Evolutionary conservation across 2,113 vertebrate species (phyloP).

Genomic region (Sebastes fasciatus): DNA sequence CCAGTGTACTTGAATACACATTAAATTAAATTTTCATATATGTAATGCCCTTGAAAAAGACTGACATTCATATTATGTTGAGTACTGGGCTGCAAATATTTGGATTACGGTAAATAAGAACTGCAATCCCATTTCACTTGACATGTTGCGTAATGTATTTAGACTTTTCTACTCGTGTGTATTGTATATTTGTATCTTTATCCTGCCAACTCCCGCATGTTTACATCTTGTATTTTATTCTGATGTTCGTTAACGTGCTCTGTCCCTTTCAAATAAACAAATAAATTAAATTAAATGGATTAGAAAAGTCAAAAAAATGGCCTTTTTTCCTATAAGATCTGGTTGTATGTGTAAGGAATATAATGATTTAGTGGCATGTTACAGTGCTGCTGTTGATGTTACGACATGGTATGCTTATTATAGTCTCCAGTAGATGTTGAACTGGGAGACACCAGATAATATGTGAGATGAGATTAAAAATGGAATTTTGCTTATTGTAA

Average conservation of each 20-base stretch:
- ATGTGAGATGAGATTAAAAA: neutral
- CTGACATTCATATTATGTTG: neutral
- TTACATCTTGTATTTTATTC: no score
- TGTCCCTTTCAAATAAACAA: no score
- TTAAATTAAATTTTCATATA: neutral
- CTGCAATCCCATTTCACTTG: no score
- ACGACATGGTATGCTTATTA: neutral
- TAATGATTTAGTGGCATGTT: neutral
- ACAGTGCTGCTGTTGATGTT: neutral
- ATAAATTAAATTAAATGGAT: no score
- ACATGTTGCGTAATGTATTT: no score
- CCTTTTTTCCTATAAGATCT: neutral
- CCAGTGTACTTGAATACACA: neutral
- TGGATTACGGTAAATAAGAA: neutral
- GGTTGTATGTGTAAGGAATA: neutral
- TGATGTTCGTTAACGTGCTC: no score
- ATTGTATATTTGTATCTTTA: no score
- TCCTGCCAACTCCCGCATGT: no score
- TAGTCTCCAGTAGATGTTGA: neutral
- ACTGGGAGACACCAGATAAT: neutral
- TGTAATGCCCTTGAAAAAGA: neutral
- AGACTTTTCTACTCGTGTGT: no score
- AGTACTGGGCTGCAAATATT: neutral
- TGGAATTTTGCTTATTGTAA: neutral
- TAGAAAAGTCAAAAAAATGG: neutral